A percentile compares a stretch with the other conserved stretches of the same genome.
Conservation (phyloP, 2,113 vertebrate genomes). For the Catharus fuscescens region DNA sequence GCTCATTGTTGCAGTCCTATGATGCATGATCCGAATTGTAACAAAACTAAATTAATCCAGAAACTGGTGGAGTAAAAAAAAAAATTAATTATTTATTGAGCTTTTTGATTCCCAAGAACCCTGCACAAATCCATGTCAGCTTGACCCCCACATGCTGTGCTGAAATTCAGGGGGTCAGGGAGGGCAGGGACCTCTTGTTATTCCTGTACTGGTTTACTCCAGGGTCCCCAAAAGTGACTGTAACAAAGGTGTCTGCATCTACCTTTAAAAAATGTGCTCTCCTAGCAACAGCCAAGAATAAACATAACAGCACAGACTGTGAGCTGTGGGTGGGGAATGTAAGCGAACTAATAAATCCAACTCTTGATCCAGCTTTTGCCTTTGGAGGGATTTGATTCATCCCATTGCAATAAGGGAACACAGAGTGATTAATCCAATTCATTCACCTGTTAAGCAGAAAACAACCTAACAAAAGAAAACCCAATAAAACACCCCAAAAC, state of each 20-base stretch:
- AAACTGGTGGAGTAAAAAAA: slow-evolving; percentile 52
- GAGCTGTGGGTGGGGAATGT: slow-evolving; percentile 14
- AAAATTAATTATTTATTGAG: neutral
- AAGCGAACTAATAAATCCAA: neutral
- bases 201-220: neutral
- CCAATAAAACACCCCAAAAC: neutral
- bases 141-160: neutral
- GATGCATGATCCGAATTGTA: slow-evolving; percentile 62
- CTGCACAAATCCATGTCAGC: neutral
- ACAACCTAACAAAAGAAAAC: neutral
- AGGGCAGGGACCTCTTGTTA: neutral
- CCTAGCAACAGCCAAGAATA: slow-evolving; percentile 51
- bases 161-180: neutral
- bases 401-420: neutral
- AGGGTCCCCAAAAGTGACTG: neutral
- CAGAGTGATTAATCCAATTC: neutral
- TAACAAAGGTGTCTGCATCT: neutral
- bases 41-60: slow-evolving; percentile 52
- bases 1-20: slow-evolving; percentile 66
- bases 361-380: slow-evolving; percentile 7
- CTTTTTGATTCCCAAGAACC: slow-evolving; percentile 44
- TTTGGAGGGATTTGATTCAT: slow-evolving; percentile 38
- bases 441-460: neutral
- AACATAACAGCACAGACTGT: slow-evolving; percentile 17
- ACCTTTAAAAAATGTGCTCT: neutral